A percentile compares a stretch with the other conserved stretches of the same genome.
phyloP scores from a whole-genome alignment of 2,113 vertebrate genomes.

The Raphicerus campestris region DNA sequence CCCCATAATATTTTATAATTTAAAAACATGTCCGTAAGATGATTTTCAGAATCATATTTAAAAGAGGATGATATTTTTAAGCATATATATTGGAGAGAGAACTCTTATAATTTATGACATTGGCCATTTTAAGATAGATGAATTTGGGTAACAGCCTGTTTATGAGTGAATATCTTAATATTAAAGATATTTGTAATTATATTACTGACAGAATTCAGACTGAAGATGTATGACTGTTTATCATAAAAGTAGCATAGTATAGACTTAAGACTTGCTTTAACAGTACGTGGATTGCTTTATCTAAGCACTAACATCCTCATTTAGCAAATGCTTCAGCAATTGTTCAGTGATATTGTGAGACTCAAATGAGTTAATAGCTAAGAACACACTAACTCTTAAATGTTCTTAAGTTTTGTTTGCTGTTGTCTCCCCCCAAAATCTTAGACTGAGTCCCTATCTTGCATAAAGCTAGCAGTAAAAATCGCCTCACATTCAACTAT shows the following conservation, averaged over 20 bases:
- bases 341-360: neutral
- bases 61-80: neutral
- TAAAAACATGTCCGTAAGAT: neutral
- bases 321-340: neutral
- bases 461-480: neutral
- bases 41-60: neutral
- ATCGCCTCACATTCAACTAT: neutral
- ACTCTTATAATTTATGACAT: neutral
- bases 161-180: neutral
- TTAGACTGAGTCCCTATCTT: neutral
- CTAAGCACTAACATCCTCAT: neutral
- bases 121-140: neutral
- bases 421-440: neutral
- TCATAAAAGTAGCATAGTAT: neutral
- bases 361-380: neutral
- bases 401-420: neutral
- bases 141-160: neutral
- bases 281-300: neutral
- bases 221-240: neutral
- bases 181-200: neutral
- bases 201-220: neutral
- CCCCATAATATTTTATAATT: neutral
- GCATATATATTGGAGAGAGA: neutral
- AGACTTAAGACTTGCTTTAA: neutral
- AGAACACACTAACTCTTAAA: neutral